These are phyloP conservation scores for Epinephelus coioides DNA, from an alignment of 2,797 vertebrate genomes.

Conservation along the genomic window DNA sequence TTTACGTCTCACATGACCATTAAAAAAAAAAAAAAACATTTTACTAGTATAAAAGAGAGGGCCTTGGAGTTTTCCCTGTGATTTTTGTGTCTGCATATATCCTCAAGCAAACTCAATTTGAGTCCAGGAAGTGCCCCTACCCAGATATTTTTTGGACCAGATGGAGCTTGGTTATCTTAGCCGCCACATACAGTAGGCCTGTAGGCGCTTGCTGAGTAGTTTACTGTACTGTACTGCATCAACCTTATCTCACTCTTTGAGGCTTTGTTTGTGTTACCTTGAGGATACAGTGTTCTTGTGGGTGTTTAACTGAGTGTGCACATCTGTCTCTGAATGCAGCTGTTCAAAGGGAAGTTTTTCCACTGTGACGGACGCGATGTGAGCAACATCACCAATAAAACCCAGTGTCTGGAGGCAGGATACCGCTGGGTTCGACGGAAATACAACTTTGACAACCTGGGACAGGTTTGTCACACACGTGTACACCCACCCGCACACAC, in stretches of 20 bases:
- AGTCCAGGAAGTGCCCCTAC: no score
- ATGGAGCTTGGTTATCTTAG: slow-evolving; percentile 40
- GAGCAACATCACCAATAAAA: slow-evolving; percentile 93
- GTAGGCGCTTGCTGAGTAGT: slow-evolving; percentile 20
- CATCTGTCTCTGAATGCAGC: slow-evolving; percentile 80
- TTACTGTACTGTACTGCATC: slow-evolving; percentile 31
- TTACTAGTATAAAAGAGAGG: no score
- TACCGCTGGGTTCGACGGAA: slow-evolving; percentile 93
- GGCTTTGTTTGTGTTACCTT: slow-evolving; percentile 42
- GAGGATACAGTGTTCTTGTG: slow-evolving; percentile 23
- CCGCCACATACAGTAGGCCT: slow-evolving; percentile 27
- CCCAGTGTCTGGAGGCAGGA: slow-evolving; percentile 88
- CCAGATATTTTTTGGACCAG: slow-evolving; percentile 25
- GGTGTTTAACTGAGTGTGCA: slow-evolving; percentile 34
- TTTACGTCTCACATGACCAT: no score
- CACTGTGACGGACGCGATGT: slow-evolving; percentile 92
- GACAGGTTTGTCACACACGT: slow-evolving; percentile 88
- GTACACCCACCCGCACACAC: background rate
- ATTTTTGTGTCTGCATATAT: no score
- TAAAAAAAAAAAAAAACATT: no score
- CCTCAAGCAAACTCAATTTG: no score
- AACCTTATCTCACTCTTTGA: slow-evolving; percentile 5
- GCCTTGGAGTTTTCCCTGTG: no score
- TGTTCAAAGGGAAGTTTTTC: slow-evolving; percentile 98
- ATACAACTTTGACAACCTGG: slow-evolving; percentile 98